Base-by-base conservation (phyloP, 2,797 vertebrate genomes). In the Cynodonichthys magdalenae region DNA sequence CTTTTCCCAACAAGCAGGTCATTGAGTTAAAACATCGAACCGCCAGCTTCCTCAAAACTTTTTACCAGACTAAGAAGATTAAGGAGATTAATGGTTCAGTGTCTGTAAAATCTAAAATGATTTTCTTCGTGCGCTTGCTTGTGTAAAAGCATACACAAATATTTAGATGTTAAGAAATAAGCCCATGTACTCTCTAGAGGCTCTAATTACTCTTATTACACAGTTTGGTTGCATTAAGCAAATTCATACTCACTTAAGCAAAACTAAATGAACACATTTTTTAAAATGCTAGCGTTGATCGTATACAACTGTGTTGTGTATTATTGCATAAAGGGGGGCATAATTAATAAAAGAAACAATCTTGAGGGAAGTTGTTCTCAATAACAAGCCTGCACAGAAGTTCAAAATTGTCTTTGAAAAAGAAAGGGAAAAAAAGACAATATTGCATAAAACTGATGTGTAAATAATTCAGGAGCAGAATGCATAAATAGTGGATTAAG, bases 401-500 rank as follows among this genome's bases (percentile, higher is more conserved):
- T 90, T 91, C 66, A 75, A 78, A 24, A 86, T 76, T 89, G 81
- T 92, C 81, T 84, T 68, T 34, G 48, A 57, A 10, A 61, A 39
- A 1, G 24, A 24, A 24, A 24, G 24, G 24, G 3, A 68, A 69
- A 84, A 82, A 93, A 92, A 91, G 80, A 87, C 91, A 93, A 92
- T 92, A 93, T 91, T 81, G 84, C 87, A 88, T 88, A 89, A 92
- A 92, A 92, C 78, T 87, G 85, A 88, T 84, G 81, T 84, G 81
- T 93, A 90, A 93, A 94, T 94, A 92, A 94, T 93, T 92, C 88
- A 94, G 84, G 72, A 75, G 84, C 76, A 70, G 84, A 90, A 90
- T 88, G 87, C 92, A 94, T 92, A 91, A 94, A 93, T 92, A 91
- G 90, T 86, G 86, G 86, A 93, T 93, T 92, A 93, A 83, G 82